Conservation (phyloP, 1,140 invertebrate species). For the Heliconius hewitsoni region DNA sequence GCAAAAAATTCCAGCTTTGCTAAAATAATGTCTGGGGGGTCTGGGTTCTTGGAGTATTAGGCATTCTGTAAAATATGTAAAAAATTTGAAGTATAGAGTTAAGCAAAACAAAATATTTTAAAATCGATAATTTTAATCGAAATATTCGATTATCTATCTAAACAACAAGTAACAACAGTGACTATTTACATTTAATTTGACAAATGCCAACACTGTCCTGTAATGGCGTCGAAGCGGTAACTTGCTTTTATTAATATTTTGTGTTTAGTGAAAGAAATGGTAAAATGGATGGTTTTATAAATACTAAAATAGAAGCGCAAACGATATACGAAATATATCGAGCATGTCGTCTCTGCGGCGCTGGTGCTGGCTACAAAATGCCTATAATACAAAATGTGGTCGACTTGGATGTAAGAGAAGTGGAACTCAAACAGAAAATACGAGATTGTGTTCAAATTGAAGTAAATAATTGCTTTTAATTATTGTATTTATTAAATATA, state of each 20-base stretch:
- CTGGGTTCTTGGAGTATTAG: not conserved
- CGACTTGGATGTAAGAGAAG: constrained; percentile 51
- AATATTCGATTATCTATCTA: not conserved
- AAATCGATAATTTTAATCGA: constrained; percentile 12
- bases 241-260: constrained; percentile 23
- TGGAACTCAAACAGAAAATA: constrained; percentile 74
- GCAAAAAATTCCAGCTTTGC: too few species aligned
- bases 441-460: constrained; percentile 76
- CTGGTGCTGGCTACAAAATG: constrained; percentile 79
- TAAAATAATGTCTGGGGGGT: too few species aligned
- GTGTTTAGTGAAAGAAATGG: constrained; percentile 34
- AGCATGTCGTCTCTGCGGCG: constrained; percentile 76
- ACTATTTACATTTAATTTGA: constrained; percentile 3
- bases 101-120: not conserved
- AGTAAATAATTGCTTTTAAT: constrained; percentile 44
- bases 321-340: constrained; percentile 75
- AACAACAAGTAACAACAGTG: not conserved
- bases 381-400: constrained; percentile 75
- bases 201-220: not conserved
- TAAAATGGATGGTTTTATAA: constrained; percentile 65
- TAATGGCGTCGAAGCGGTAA: constrained; percentile 44
- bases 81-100: too few species aligned
- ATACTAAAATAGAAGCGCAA: constrained; percentile 60
- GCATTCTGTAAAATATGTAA: not conserved
- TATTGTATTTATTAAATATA: not conserved